phyloP scores from a whole-genome alignment of 1,140 invertebrate species.

The Scaptomyza graminum region DNA sequence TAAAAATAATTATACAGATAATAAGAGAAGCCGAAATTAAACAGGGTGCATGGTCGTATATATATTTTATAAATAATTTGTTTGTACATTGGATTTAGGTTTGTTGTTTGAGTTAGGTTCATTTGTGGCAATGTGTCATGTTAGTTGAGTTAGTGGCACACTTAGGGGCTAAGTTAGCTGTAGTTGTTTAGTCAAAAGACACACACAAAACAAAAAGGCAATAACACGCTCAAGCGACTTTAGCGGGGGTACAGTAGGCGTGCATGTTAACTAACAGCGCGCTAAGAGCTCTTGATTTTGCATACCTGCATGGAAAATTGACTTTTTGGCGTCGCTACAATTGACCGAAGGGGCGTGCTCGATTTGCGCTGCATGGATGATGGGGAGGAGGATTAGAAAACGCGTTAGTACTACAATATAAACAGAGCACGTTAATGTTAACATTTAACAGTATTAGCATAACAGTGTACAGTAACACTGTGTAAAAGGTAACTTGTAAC shows the following conservation, averaged over 20 bases:
- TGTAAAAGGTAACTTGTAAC: conserved; percentile 1
- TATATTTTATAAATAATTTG: conserved; percentile 26
- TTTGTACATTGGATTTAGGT: conserved; percentile 35
- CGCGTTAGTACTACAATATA: conserved; percentile 63
- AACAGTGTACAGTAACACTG: conserved; percentile 20
- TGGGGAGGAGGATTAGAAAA: conserved; percentile 51
- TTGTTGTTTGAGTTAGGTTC: conserved; percentile 27
- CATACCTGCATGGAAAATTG: conserved; percentile 84
- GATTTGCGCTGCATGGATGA: conserved; percentile 74
- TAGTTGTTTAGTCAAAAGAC: conserved; percentile 38
- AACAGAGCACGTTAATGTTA: conserved; percentile 22
- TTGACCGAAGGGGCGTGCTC: conserved; percentile 73
- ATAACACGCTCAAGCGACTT: conserved; percentile 35
- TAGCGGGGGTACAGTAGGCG: conserved; percentile 31
- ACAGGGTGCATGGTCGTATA: conserved; percentile 25
- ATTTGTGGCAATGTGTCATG: conserved; percentile 27
- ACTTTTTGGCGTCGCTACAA: conserved; percentile 76
- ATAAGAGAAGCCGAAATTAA: conserved; percentile 33
- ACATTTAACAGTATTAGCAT: conserved; percentile 26
- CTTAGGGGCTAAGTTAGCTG: conserved; percentile 51
- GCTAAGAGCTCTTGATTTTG: conserved; percentile 35
- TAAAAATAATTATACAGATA: conserved; percentile 45
- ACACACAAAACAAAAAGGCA: neutral
- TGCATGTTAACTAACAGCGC: conserved; percentile 62
- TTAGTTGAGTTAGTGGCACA: conserved; percentile 61